Conservation (phyloP, 2,113 vertebrate genomes). For the Australoheros scitulus region DNA sequence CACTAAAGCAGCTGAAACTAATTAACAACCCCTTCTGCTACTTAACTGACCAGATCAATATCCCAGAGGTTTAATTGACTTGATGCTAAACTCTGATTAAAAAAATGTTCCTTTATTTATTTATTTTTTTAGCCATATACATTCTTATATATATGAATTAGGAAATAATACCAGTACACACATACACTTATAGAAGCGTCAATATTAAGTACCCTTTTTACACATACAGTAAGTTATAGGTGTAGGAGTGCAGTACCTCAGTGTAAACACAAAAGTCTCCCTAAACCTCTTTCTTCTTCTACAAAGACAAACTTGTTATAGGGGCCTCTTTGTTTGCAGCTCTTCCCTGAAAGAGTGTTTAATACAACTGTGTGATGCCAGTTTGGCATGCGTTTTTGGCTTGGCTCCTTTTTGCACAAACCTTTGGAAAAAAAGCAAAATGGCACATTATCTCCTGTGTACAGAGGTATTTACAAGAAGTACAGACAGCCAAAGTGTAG, state of each 20-base stretch:
- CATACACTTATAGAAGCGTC: not conserved
- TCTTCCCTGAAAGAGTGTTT: conserved; percentile 45
- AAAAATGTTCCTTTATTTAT: too few relatives aligned
- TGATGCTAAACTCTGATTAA: too few relatives aligned
- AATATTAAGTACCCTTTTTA: not conserved
- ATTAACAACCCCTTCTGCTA: too few relatives aligned
- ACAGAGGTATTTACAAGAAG: conserved; percentile 36
- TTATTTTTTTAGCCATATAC: too few relatives aligned
- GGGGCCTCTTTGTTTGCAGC: conserved; percentile 17
- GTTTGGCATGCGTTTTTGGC: conserved; percentile 46
- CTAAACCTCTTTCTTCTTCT: not conserved
- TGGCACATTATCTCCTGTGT: conserved; percentile 36
- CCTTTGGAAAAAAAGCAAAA: conserved; percentile 41
- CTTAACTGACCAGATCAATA: too few relatives aligned
- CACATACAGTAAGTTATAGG: not conserved
- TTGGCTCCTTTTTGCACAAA: conserved; percentile 27
- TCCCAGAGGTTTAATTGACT: too few relatives aligned
- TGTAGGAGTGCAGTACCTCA: not conserved
- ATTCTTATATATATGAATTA: not conserved
- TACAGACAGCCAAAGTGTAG: conserved; percentile 48
- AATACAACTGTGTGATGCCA: conserved; percentile 50
- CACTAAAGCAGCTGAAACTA: too few relatives aligned
- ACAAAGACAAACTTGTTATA: conserved; percentile 34
- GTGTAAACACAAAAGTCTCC: not conserved
- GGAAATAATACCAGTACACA: not conserved